phyloP scores from a whole-genome alignment of 2,113 vertebrate species.

The Progne subis region DNA sequence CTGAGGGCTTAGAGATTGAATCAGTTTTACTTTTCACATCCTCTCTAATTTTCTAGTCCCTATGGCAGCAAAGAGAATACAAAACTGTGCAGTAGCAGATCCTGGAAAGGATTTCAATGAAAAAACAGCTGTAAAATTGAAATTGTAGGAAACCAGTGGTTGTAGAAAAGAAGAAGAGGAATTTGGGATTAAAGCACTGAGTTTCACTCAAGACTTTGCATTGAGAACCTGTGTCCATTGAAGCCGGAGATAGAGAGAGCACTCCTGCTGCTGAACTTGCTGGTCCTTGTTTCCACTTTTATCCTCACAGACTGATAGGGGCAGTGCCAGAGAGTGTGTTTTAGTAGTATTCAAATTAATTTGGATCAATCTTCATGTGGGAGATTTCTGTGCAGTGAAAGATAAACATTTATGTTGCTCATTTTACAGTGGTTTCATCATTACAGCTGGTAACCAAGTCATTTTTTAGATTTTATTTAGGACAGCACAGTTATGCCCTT shows the following conservation, averaged over 20 bases:
- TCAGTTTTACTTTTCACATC: background rate
- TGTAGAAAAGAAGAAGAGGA: background rate
- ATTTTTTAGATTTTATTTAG: background rate
- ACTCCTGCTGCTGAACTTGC: background rate
- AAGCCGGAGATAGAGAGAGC: background rate
- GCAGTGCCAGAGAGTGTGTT: background rate
- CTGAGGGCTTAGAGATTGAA: background rate
- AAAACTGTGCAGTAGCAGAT: background rate
- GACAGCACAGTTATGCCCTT: background rate
- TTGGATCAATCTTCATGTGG: background rate
- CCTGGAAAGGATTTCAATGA: background rate
- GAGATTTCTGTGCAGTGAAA: background rate
- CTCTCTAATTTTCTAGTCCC: background rate
- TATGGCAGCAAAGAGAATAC: background rate
- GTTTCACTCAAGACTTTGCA: background rate
- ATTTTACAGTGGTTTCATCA: background rate
- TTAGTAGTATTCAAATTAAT: background rate
- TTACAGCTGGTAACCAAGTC: background rate
- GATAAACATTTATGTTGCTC: background rate
- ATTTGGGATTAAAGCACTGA: background rate
- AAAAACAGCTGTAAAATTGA: background rate
- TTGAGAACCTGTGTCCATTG: background rate
- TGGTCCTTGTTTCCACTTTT: background rate
- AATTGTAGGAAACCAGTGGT: background rate
- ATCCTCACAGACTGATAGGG: background rate